phyloP scores from a whole-genome alignment of 2,888 invertebrate genomes.

The Penaeus monodon region DNA sequence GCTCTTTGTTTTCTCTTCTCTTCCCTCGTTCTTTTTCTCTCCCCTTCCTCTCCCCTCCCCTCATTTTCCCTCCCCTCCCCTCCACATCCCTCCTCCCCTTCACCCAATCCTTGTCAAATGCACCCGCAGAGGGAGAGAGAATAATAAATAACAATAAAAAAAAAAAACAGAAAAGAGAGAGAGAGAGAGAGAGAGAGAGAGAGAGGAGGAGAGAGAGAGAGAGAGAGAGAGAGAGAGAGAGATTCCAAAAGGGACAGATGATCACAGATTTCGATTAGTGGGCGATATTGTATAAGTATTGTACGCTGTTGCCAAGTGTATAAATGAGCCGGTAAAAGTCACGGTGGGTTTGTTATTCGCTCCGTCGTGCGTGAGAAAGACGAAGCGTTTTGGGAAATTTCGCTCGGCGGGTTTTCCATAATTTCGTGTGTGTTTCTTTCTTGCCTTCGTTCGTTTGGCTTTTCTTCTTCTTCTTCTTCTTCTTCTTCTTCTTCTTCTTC shows the following conservation, averaged over 20 bases:
- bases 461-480: too few relatives aligned
- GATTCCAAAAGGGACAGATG: neutral
- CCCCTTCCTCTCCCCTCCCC: too few relatives aligned
- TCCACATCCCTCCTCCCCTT: neutral
- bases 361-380: slow-evolving; percentile 1
- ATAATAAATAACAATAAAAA: too few relatives aligned
- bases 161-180: too few relatives aligned
- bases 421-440: too few relatives aligned
- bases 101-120: neutral
- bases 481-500: too few relatives aligned
- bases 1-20: too few relatives aligned
- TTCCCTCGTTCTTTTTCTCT: too few relatives aligned
- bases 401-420: too few relatives aligned
- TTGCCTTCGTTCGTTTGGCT: too few relatives aligned
- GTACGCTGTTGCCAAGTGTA: neutral
- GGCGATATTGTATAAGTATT: neutral
- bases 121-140: neutral
- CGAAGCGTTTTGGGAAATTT: too few relatives aligned
- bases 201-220: neutral
- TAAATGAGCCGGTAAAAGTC: slow-evolving; percentile 20
- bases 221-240: neutral
- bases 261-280: slow-evolving; percentile 21
- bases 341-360: neutral
- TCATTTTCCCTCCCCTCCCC: neutral
- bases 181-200: neutral